A percentile compares a stretch with the other conserved stretches of the same genome.
Conservation (phyloP, 2,888 invertebrate genomes). For the Heliconius erato region DNA sequence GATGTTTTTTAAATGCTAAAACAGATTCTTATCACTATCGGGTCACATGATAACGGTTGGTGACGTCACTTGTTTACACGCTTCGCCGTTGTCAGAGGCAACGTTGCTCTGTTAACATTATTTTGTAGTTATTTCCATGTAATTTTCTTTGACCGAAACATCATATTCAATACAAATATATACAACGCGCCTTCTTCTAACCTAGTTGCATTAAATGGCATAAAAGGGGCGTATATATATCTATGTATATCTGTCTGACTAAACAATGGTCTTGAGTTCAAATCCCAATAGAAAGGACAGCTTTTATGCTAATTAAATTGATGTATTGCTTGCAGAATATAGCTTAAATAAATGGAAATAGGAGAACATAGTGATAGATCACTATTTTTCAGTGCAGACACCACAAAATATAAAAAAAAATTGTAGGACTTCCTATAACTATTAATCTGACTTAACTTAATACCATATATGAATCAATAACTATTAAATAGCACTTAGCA, state of each 20-base stretch:
- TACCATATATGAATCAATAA: too few relatives aligned
- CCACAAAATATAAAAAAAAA: too few relatives aligned
- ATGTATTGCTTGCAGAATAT: too few relatives aligned
- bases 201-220: not conserved
- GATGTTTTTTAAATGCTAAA: not conserved
- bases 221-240: too few relatives aligned
- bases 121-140: not conserved
- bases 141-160: not conserved
- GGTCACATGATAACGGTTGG: not conserved
- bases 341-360: too few relatives aligned
- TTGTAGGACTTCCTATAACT: too few relatives aligned
- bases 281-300: not conserved
- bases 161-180: not conserved
- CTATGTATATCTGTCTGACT: not conserved
- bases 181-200: not conserved
- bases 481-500: not conserved
- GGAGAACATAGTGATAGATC: too few relatives aligned
- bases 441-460: too few relatives aligned
- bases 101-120: not conserved
- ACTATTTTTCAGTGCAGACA: too few relatives aligned
- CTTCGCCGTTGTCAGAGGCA: slow-evolving; percentile 12
- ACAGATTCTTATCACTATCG: not conserved
- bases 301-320: not conserved
- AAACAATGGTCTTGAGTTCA: not conserved
- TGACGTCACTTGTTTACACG: slow-evolving; percentile 18